Evolutionary conservation across 1,140 invertebrate genomes (phyloP).

Genomic region (Drepana arcuata): DNA sequence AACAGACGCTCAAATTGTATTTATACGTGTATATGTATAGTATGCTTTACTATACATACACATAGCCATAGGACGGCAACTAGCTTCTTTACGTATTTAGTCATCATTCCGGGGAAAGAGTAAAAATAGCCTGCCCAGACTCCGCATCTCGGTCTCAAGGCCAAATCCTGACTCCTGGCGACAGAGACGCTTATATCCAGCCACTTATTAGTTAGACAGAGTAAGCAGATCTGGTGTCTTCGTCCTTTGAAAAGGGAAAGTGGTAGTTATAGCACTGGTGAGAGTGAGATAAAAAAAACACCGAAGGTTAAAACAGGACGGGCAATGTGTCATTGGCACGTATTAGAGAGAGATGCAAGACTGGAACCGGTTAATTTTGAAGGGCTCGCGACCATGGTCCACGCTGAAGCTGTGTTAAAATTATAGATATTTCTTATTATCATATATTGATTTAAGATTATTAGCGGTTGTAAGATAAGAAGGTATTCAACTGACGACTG

Average conservation of each 20-base stretch:
- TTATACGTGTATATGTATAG: too few relatives aligned
- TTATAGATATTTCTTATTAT: too few relatives aligned
- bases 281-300: conserved; percentile 69
- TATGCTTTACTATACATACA: too few relatives aligned
- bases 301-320: conserved; percentile 45
- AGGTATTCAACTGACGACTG: too few relatives aligned
- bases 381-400: conserved; percentile 54
- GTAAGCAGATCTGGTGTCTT: conserved; percentile 43
- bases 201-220: conserved; percentile 7
- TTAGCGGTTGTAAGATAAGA: too few relatives aligned
- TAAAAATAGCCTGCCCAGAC: conserved; percentile 64
- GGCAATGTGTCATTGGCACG: conserved; percentile 6
- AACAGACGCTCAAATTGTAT: too few relatives aligned
- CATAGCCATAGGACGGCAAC: too few relatives aligned
- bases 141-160: conserved; percentile 63
- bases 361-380: conserved; percentile 66
- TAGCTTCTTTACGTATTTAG: too few relatives aligned
- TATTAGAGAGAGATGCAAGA: conserved; percentile 27
- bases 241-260: conserved; percentile 71
- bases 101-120: conserved; percentile 66
- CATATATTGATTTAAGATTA: too few relatives aligned
- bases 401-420: conserved; percentile 40
- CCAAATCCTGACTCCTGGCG: conserved; percentile 55
- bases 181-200: conserved; percentile 25
- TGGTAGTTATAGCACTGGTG: conserved; percentile 53